Conservation (phyloP, 2,113 vertebrate genomes). For the Amphiprion percula region DNA sequence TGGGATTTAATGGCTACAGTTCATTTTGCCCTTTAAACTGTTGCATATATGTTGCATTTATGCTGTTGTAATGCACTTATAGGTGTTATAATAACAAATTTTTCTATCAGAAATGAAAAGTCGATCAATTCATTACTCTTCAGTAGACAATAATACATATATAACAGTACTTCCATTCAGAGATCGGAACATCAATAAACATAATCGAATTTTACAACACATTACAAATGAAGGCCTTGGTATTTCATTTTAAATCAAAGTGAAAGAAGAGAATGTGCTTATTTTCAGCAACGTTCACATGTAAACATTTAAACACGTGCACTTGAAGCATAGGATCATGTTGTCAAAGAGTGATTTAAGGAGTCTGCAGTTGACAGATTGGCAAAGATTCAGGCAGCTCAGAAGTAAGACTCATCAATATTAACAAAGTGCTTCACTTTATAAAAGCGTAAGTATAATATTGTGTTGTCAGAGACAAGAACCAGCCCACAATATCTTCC, state of each 20-base stretch:
- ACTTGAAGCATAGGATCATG: slow-evolving; percentile 67
- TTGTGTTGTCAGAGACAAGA: slow-evolving; percentile 72
- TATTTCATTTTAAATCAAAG: slow-evolving; percentile 68
- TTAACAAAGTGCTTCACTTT: slow-evolving; percentile 82
- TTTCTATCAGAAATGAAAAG: slow-evolving; percentile 50
- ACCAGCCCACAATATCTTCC: slow-evolving; percentile 55
- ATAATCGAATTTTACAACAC: slow-evolving; percentile 50
- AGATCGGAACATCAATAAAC: slow-evolving; percentile 59
- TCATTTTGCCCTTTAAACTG: slow-evolving; percentile 49
- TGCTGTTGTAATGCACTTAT: slow-evolving; percentile 70
- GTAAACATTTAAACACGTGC: slow-evolving; percentile 84
- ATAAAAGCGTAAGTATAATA: slow-evolving; percentile 80
- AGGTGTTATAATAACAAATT: slow-evolving; percentile 62
- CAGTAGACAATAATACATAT: slow-evolving; percentile 53
- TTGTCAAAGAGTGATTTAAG: slow-evolving; percentile 61
- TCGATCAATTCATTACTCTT: slow-evolving; percentile 52
- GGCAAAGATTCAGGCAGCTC: slow-evolving; percentile 70
- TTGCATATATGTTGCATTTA: slow-evolving; percentile 48
- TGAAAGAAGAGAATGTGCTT: slow-evolving; percentile 77
- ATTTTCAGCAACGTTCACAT: slow-evolving; percentile 79
- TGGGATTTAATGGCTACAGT: slow-evolving; percentile 59
- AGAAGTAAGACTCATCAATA: slow-evolving; percentile 81
- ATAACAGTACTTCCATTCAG: slow-evolving; percentile 60
- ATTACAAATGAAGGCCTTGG: slow-evolving; percentile 78
- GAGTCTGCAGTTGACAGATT: slow-evolving; percentile 63